These are phyloP conservation scores for Gadopsis bispinosus DNA, from an alignment of 2,797 vertebrate genomes.

Conservation along the genomic window DNA sequence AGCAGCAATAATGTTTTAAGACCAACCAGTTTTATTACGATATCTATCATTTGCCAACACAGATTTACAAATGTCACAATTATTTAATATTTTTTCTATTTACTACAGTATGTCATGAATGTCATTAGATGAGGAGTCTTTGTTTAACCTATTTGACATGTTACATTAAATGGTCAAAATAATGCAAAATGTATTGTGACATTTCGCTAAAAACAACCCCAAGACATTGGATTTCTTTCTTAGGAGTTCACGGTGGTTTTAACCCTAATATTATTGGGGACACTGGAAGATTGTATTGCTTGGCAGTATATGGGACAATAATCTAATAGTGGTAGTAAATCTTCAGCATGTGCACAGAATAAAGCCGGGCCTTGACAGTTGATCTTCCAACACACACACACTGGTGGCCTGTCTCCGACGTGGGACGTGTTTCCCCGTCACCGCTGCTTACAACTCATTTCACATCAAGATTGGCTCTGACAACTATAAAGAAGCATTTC, in stretches of 20 bases:
- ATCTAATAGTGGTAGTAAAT: background rate
- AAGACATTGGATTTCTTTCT: background rate
- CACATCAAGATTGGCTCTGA: background rate
- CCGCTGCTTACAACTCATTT: background rate
- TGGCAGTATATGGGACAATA: background rate
- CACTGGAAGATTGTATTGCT: background rate
- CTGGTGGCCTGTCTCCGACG: constrained; percentile 25
- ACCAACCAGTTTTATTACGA: background rate
- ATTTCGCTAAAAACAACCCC: no score
- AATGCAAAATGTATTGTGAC: background rate
- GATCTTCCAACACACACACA: constrained; percentile 47
- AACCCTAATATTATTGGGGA: background rate
- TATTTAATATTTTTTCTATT: background rate
- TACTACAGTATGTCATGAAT: background rate
- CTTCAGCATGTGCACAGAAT: constrained; percentile 35
- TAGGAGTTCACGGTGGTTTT: background rate
- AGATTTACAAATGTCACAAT: background rate
- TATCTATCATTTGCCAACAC: background rate
- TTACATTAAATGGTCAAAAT: background rate
- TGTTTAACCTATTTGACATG: background rate
- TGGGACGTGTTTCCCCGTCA: background rate
- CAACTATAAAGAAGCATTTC: background rate
- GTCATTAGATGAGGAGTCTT: background rate
- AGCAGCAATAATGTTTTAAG: background rate
- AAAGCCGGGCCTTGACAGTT: constrained; percentile 43